Evolutionary conservation across 2,113 vertebrate genomes (phyloP).

Genomic region (Cynoglossus semilaevis): DNA sequence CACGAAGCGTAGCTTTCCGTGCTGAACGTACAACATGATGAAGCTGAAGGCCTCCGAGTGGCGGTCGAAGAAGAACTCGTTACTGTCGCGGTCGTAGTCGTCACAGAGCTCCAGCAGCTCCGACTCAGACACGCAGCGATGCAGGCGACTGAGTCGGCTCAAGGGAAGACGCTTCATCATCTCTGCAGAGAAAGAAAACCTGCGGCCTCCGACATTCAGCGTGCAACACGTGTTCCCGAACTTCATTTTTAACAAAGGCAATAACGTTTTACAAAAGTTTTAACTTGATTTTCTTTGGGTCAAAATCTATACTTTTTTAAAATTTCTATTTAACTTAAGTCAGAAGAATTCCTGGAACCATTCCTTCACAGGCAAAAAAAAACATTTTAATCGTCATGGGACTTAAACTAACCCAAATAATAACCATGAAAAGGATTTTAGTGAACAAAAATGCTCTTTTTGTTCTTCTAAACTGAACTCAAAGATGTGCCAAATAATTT

Average conservation of each 20-base stretch:
- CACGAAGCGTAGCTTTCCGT: constrained; percentile 90
- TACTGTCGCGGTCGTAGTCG: constrained; percentile 92
- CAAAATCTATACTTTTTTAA: too few relatives aligned
- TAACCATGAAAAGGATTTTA: too few relatives aligned
- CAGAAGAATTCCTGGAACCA: too few relatives aligned
- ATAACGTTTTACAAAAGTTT: neutral
- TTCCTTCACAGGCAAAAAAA: too few relatives aligned
- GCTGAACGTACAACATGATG: constrained; percentile 90
- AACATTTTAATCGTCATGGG: too few relatives aligned
- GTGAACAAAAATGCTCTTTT: neutral
- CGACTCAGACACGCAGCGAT: constrained; percentile 88
- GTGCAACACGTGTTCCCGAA: constrained; percentile 79
- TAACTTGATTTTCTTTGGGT: too few relatives aligned
- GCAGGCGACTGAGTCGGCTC: constrained; percentile 87
- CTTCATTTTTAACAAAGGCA: constrained; percentile 74
- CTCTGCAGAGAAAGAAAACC: constrained; percentile 86
- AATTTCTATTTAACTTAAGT: too few relatives aligned
- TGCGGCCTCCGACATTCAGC: constrained; percentile 91
- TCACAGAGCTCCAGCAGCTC: constrained; percentile 96
- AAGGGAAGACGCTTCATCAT: constrained; percentile 90
- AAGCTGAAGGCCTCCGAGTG: constrained; percentile 95
- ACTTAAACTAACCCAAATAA: too few relatives aligned
- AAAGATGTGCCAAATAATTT: too few relatives aligned
- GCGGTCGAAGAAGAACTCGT: constrained; percentile 96
- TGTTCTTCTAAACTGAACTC: neutral